Evolutionary conservation across 2,797 vertebrate genomes (phyloP).

Genomic region (Microctenopoma lineatum): DNA sequence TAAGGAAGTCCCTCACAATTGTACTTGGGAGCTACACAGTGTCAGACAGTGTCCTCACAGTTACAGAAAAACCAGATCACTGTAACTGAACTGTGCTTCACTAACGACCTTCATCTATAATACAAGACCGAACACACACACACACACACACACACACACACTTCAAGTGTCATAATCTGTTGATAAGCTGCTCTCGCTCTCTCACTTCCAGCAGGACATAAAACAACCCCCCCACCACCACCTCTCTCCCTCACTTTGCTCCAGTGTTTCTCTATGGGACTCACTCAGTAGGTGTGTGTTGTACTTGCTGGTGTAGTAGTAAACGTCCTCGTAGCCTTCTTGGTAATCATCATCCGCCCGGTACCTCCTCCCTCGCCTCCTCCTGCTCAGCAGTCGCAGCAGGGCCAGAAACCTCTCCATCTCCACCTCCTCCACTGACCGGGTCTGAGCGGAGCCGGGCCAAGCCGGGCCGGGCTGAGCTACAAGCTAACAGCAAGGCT

Average conservation of each 20-base stretch:
- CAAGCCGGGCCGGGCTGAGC: constrained; percentile 38
- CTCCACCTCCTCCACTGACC: constrained; percentile 1
- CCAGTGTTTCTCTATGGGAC: constrained; percentile 69
- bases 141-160: constrained; percentile 18
- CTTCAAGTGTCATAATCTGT: constrained; percentile 55
- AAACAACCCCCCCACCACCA: constrained; percentile 28
- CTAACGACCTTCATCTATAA: constrained; percentile 73
- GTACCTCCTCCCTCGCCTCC: constrained; percentile 96
- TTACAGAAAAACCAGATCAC: constrained; percentile 33
- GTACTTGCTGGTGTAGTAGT: constrained; percentile 93
- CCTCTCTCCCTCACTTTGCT: constrained; percentile 16
- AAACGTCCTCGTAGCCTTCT: constrained; percentile 98
- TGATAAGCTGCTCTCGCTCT: constrained; percentile 50
- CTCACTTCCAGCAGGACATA: constrained; percentile 25
- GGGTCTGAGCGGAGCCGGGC: constrained; percentile 25
- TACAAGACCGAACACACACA: constrained; percentile 35
- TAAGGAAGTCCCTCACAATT: neutral
- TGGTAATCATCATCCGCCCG: constrained; percentile 98
- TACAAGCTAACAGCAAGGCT: constrained; percentile 38
- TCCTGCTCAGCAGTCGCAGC: constrained; percentile 92
- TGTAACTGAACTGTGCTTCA: constrained; percentile 72
- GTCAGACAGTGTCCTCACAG: neutral
- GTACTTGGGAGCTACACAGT: neutral
- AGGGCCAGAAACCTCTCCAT: constrained; percentile 97
- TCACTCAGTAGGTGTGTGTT: constrained; percentile 91